Evolutionary conservation across 2,888 invertebrate genomes (phyloP), one percentile per base, ranked within the genome.

Genomic region (Drosophila leonis): DNA sequence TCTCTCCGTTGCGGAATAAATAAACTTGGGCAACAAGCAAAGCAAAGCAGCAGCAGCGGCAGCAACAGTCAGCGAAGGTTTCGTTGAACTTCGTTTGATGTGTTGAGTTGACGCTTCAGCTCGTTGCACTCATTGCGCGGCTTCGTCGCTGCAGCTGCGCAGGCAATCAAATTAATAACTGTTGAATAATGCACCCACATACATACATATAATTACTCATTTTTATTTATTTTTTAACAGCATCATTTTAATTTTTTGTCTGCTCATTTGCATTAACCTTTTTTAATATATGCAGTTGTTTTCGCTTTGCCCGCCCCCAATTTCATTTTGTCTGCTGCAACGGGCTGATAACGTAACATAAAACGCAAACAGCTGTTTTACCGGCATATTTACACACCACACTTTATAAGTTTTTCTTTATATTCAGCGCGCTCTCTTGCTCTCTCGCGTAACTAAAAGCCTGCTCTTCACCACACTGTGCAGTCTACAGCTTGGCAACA

Each of bases 361-460:
- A 60, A 65, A 67, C 44, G 60, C 61, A 61, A 83, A 73, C 83
- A 83, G 86, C 83, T 83, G 83, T 71, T 83, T 83, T 81, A 72
- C 83, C 83, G 83, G 83, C 83, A 66, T 86, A 75, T 82, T 62
- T 72, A 79, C 65, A 20, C 85, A 80, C 85, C 83, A 78, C 72
- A 73, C 72, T 60, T 56, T 57, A 46, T 67, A 59, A 41, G 39
- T 61, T 74, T 60, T 57, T n/a, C 57, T 65, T 82, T 72, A 59
- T 67, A 85, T 83, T 83, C 86, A 85, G 86, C 83, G 10, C 35
- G 8, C 41, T 41, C 69, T 49, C 39, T 15, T 42, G 4, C 39
- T 3, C 56, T 65, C 70, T 77, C 69, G 42, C 15, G 27, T 13
- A 24, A 24, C 20, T 55, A 61, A 37, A 39, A 51, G n/a, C 42